These are phyloP conservation scores for Vesta saturnalis DNA, from an alignment of 2,888 invertebrate genomes.

Conservation along the genomic window DNA sequence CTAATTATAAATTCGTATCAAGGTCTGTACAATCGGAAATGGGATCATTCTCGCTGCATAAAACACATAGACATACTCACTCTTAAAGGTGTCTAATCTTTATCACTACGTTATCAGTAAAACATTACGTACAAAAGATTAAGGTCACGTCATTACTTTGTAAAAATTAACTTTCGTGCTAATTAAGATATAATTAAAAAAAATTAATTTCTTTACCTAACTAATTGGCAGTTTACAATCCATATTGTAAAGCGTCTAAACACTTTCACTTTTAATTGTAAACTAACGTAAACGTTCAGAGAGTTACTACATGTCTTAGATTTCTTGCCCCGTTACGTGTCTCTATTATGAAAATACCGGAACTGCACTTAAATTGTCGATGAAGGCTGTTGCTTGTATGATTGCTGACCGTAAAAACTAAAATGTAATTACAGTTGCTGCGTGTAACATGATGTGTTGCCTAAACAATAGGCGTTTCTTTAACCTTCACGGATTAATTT, in stretches of 20 bases:
- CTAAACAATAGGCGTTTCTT: background rate
- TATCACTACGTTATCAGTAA: no score
- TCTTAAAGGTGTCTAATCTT: no score
- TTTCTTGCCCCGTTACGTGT: background rate
- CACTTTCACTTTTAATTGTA: background rate
- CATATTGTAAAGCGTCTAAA: conserved; percentile 2
- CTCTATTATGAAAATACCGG: conserved; percentile 6
- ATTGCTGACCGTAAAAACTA: conserved; percentile 5
- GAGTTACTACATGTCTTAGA: background rate
- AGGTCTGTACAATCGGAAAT: background rate
- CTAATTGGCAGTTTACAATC: background rate
- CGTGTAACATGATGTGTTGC: conserved; percentile 4
- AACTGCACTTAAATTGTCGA: background rate
- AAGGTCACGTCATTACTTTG: no score
- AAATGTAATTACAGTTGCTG: background rate
- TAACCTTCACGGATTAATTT: no score
- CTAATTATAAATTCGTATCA: background rate
- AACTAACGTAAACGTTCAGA: background rate
- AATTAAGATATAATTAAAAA: background rate
- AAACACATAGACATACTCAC: no score
- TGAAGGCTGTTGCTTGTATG: background rate
- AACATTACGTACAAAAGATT: no score
- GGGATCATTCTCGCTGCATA: no score
- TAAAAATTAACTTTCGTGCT: no score
- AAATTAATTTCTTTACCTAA: background rate